A percentile compares a stretch with the other conserved stretches of the same genome.
These are phyloP conservation scores for Oxygymnocypris stewartii DNA, from an alignment of 2,113 vertebrate species.

Conservation along the genomic window DNA sequence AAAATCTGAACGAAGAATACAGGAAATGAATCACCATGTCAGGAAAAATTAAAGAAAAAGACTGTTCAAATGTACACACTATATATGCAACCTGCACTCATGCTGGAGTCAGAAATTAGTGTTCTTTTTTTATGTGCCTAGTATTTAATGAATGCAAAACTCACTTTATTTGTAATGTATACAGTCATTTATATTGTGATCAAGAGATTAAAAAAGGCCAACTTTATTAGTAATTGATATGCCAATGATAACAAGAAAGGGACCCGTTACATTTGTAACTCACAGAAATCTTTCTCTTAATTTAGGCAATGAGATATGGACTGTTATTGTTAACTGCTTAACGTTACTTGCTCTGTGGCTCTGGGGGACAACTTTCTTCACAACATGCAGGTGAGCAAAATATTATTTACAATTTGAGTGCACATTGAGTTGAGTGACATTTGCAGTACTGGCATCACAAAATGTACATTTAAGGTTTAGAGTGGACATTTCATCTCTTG, in stretches of 20 bases:
- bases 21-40: not conserved
- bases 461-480: not conserved
- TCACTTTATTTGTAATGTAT: not conserved
- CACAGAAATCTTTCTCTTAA: not conserved
- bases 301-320: not conserved
- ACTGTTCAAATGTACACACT: not conserved
- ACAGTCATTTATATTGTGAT: not conserved
- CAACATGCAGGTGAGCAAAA: conserved; percentile 14
- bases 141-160: not conserved
- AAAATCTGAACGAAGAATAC: not conserved
- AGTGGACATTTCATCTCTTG: not conserved
- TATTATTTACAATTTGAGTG: not conserved
- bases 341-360: not conserved
- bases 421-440: not conserved
- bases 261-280: not conserved
- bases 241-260: not conserved
- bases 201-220: not conserved
- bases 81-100: not conserved
- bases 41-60: not conserved
- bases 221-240: not conserved
- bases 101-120: not conserved
- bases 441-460: not conserved
- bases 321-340: not conserved
- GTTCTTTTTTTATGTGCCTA: not conserved
- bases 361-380: conserved; percentile 41